Conservation (phyloP, 2,113 vertebrate species). For the Daphoenositta chrysoptera region DNA sequence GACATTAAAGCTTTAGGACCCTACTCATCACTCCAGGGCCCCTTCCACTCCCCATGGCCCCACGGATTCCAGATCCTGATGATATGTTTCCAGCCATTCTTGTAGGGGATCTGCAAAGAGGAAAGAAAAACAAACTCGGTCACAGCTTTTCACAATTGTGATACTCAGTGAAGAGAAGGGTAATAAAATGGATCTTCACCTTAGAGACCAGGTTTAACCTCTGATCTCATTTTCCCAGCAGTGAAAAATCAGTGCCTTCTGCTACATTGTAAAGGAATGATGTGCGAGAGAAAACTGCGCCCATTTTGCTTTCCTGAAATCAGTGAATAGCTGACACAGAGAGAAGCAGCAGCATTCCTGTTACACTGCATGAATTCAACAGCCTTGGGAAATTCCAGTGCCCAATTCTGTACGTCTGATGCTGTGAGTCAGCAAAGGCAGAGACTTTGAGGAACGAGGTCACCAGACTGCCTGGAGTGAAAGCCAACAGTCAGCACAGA, state of each 20-base stretch:
- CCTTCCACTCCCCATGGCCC: constrained; percentile 70
- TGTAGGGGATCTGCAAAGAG: constrained; percentile 59
- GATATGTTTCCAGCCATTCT: constrained; percentile 48
- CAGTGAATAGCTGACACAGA: neutral
- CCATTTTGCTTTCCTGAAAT: neutral
- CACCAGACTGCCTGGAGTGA: neutral
- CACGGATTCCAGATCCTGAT: constrained; percentile 78
- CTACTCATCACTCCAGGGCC: constrained; percentile 73
- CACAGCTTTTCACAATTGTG: neutral
- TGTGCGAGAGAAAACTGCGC: neutral
- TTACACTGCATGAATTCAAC: neutral
- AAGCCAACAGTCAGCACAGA: neutral
- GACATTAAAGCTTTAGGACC: neutral
- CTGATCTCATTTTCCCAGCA: constrained; percentile 26
- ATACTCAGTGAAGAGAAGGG: neutral
- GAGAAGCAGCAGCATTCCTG: neutral
- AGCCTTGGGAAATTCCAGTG: neutral
- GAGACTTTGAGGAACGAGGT: neutral
- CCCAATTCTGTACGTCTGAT: neutral
- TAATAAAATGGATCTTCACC: neutral
- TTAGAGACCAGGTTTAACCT: constrained; percentile 39
- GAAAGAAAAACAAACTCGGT: neutral
- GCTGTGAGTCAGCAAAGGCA: neutral
- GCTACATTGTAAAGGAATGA: neutral
- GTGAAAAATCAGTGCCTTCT: neutral